These are phyloP conservation scores for Redunca redunca DNA, from an alignment of 2,113 vertebrate genomes.

Conservation along the genomic window DNA sequence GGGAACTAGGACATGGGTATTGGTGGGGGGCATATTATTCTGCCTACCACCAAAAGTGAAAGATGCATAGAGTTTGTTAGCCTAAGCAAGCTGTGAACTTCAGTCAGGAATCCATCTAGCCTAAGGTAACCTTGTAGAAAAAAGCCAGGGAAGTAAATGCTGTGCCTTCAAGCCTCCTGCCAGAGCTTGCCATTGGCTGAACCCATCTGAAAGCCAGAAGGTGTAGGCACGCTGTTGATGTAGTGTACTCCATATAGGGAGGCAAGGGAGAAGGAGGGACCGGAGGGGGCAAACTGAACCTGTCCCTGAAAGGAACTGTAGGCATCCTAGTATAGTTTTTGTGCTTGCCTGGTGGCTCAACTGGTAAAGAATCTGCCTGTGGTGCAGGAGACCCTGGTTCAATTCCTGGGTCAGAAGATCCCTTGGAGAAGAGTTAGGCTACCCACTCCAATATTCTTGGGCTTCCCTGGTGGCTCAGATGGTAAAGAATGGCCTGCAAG, in stretches of 20 bases:
- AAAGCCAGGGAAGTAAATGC: neutral
- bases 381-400: rapidly evolving
- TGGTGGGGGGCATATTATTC: neutral
- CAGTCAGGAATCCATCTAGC: neutral
- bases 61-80: neutral
- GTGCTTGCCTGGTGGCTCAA: neutral
- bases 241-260: neutral
- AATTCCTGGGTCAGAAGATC: neutral
- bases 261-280: no score
- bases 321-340: neutral
- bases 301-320: neutral
- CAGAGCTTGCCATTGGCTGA: neutral
- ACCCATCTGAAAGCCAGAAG: neutral
- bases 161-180: neutral
- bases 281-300: neutral
- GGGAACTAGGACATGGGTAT: neutral
- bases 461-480: neutral
- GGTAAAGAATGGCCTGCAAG: neutral
- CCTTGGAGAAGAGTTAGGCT: neutral
- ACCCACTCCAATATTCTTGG: neutral
- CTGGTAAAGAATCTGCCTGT: neutral
- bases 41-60: neutral
- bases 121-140: no score
- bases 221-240: neutral
- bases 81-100: neutral